These are phyloP conservation scores for Caenorhabditis sp. DNA, from an alignment of 2,888 invertebrate species.

Conservation along the genomic window DNA sequence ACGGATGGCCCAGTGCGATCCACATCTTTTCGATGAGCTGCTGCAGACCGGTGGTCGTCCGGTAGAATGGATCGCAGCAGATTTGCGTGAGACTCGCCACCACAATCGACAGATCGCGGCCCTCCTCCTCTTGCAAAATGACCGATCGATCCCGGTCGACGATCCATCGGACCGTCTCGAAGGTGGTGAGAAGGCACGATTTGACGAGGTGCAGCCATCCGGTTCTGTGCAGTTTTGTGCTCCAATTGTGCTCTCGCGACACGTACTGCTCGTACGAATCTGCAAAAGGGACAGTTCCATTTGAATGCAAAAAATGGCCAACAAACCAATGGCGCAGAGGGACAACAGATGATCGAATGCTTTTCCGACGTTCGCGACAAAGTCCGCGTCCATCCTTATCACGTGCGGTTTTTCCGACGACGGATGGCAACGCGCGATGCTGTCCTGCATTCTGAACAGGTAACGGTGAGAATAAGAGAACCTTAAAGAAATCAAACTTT, in stretches of 20 bases:
- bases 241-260: constrained; percentile 81
- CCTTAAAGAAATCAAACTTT: constrained; percentile 17
- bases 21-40: constrained; percentile 85
- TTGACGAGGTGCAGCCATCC: constrained; percentile 89
- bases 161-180: constrained; percentile 53
- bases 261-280: constrained; percentile 78
- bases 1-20: constrained; percentile 80
- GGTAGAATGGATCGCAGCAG: constrained; percentile 84
- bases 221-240: constrained; percentile 81
- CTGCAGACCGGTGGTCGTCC: constrained; percentile 52
- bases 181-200: constrained; percentile 40
- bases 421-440: constrained; percentile 39
- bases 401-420: constrained; percentile 24
- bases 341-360: constrained; percentile 52
- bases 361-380: constrained; percentile 29
- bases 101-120: constrained; percentile 89
- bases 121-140: constrained; percentile 82
- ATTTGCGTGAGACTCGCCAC: constrained; percentile 89
- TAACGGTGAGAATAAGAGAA: no score
- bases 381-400: constrained; percentile 40
- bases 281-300: constrained; percentile 30
- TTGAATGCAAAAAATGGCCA: background rate
- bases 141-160: constrained; percentile 61
- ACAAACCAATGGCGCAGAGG: constrained; percentile 60
- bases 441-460: constrained; percentile 33